Conservation (phyloP, 2,888 invertebrate species). For the Lasius platythorax region DNA sequence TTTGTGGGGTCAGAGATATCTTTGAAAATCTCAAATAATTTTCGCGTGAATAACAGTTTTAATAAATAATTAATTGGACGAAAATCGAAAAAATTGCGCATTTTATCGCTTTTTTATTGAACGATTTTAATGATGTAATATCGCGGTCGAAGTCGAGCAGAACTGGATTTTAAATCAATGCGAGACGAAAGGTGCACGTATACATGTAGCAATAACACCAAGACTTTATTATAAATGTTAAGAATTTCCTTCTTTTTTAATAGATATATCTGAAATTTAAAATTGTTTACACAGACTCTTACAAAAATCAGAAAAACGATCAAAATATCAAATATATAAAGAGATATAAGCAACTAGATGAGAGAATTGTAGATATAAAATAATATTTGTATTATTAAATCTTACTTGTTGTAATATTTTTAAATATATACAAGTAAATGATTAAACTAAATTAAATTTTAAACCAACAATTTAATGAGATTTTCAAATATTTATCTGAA, state of each 20-base stretch:
- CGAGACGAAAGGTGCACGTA: neutral
- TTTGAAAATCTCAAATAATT: neutral
- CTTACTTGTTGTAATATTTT: neutral
- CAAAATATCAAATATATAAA: neutral
- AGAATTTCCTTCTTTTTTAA: neutral
- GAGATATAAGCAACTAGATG: neutral
- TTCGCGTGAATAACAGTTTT: neutral
- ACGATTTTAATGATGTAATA: neutral
- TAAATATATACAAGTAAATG: neutral
- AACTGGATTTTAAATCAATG: neutral
- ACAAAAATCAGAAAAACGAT: neutral
- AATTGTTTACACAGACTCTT: neutral
- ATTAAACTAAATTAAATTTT: neutral
- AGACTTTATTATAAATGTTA: neutral
- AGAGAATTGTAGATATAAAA: neutral
- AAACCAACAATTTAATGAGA: neutral
- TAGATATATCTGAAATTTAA: neutral
- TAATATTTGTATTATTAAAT: neutral
- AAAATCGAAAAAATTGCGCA: neutral
- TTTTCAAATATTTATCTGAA: neutral
- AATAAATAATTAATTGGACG: neutral
- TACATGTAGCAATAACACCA: neutral
- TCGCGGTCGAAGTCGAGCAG: neutral
- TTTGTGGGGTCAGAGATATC: neutral
- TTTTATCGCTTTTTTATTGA: neutral